phyloP scores from a whole-genome alignment of 2,797 vertebrate genomes.

The Simalia tracyae region DNA sequence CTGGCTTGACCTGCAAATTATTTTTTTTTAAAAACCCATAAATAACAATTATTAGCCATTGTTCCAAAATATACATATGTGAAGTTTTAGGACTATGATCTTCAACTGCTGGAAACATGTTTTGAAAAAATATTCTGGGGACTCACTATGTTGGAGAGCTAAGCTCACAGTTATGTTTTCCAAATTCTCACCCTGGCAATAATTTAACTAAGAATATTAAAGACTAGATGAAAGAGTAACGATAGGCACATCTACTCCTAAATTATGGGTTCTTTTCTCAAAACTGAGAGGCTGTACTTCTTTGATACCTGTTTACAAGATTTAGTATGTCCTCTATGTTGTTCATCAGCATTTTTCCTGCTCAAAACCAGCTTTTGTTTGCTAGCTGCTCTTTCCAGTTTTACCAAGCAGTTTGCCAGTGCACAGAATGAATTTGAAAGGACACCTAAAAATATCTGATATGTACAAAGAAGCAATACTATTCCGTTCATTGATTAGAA shows the following conservation, averaged over 20 bases:
- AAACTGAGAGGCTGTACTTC: neutral
- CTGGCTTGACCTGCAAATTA: neutral
- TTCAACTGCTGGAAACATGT: neutral
- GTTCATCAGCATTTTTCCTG: neutral
- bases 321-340: neutral
- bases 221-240: too few species aligned
- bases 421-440: neutral
- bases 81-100: neutral
- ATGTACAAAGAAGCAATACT: neutral
- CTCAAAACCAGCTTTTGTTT: neutral
- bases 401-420: neutral
- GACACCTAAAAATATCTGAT: too few species aligned
- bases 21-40: neutral
- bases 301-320: neutral
- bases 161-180: neutral
- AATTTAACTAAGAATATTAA: neutral
- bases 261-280: neutral
- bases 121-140: neutral
- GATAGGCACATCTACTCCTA: neutral
- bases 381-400: neutral
- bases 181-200: neutral
- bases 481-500: neutral
- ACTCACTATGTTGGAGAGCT: neutral
- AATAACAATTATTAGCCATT: neutral
- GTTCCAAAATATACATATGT: neutral